Evolutionary conservation across 2,888 invertebrate species (phyloP).

Genomic region (Trachelus tabidus): DNA sequence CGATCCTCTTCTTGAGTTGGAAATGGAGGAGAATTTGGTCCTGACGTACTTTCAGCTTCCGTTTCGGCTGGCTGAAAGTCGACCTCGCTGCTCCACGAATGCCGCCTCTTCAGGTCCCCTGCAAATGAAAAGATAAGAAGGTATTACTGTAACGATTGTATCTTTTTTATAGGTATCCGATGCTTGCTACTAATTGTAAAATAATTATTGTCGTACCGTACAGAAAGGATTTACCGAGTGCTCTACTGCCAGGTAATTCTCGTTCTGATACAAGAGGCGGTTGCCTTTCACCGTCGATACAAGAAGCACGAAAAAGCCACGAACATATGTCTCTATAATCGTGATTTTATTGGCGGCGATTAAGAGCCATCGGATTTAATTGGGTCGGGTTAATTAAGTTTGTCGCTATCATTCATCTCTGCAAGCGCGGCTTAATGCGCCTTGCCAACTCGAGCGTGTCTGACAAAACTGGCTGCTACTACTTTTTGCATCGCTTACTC

Average conservation of each 20-base stretch:
- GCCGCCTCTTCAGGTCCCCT: conserved; percentile 57
- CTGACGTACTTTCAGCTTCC: conserved; percentile 38
- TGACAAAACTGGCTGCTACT: background rate
- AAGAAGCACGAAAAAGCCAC: background rate
- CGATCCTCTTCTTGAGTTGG: conserved; percentile 40
- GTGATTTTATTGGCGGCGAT: conserved; percentile 4
- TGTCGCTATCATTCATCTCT: conserved; percentile 40
- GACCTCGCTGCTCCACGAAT: conserved; percentile 53
- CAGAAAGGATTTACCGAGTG: background rate
- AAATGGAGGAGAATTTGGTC: conserved; percentile 19
- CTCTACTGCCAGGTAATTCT: background rate
- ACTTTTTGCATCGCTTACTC: background rate
- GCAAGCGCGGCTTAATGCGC: background rate
- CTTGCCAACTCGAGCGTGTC: conserved; percentile 5
- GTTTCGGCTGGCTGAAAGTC: conserved; percentile 44
- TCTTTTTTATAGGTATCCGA: background rate
- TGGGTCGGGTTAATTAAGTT: conserved; percentile 37
- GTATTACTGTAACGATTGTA: background rate
- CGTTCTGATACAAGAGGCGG: background rate
- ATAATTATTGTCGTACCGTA: background rate
- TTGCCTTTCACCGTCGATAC: background rate
- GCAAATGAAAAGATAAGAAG: conserved; percentile 24
- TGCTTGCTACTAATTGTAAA: background rate
- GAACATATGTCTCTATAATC: background rate
- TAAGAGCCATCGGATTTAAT: conserved; percentile 23